Evolutionary conservation across 2,888 invertebrate species (phyloP), one percentile per base, ranked within the genome.

Genomic region (Aspidiotus rigidus): DNA sequence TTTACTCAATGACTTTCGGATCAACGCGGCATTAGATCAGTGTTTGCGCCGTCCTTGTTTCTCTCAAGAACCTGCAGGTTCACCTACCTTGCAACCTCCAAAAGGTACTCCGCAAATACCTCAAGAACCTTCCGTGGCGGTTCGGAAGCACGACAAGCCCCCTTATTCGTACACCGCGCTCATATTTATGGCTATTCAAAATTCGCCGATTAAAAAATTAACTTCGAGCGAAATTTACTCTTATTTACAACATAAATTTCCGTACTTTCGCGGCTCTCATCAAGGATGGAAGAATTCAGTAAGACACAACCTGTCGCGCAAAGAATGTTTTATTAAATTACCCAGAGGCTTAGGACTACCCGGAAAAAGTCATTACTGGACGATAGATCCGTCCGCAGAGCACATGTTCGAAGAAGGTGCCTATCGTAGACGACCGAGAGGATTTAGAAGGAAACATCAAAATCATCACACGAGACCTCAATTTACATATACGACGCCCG

Each of bases 271-370:
- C 11, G 95, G 95, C 54, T 82, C 90, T 0, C 99, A 99, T 77
- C 89, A 90, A 63, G 97, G 98, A 54, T 98, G 98, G 98, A 97
- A 98, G 79, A 99, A 98, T 78, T 97, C 96, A 0, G 97, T 98
- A 49, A 84, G 98, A 0, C 98, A 98, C 80, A 98, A 98, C 79
- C 81, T 98, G 62, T 94, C 94, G 71, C 80, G 99, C 56, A 99
- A 99, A 81, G 97, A 98, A 80, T 99, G 98, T 78, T 98, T 98
- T 78, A 91, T 96, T 74, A 99, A 99, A 79, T 80, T 99, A 73
- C 95, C 95, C 0, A 96, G 96, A 77, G 86, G 85, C 0, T 82
- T 96, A 13, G 97, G 97, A 0, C 83, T 95, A 66, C 95, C 95
- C 0, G 95, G 96, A 0, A 97, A 97, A 77, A 98, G 98, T 0